phyloP scores from a whole-genome alignment of 2,888 invertebrate genomes.

The Ephialtes manifestator region DNA sequence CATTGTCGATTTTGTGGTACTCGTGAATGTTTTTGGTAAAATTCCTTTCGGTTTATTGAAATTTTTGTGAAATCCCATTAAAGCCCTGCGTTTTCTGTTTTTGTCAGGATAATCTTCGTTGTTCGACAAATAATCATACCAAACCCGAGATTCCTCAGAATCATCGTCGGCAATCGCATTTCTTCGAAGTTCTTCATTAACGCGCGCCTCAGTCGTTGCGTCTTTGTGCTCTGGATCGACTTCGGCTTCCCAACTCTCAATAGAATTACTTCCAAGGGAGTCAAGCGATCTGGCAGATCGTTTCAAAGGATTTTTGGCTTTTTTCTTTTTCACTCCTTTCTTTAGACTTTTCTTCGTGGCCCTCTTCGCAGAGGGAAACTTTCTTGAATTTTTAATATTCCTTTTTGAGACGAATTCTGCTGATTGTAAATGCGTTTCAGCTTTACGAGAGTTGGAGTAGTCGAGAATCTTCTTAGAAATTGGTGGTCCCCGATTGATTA shows the following conservation, averaged over 20 bases:
- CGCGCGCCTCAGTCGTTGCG: background rate
- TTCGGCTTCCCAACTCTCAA: constrained; percentile 59
- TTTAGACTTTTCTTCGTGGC: background rate
- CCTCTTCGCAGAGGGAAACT: background rate
- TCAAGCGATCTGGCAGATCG: constrained; percentile 44
- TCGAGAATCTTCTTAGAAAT: constrained; percentile 41
- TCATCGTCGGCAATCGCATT: constrained; percentile 36
- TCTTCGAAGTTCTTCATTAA: constrained; percentile 29
- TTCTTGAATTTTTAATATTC: constrained; percentile 8
- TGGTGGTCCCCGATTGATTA: background rate
- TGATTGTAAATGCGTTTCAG: background rate
- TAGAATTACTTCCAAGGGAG: constrained; percentile 23
- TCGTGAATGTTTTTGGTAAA: background rate
- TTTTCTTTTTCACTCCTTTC: background rate
- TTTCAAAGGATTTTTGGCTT: constrained; percentile 3
- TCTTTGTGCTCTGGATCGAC: constrained; percentile 42
- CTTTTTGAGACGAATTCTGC: constrained; percentile 3
- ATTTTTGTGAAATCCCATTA: constrained; percentile 48
- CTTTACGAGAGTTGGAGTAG: constrained; percentile 48
- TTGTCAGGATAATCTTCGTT: constrained; percentile 36
- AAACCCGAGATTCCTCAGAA: constrained; percentile 23
- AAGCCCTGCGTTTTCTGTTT: constrained; percentile 53
- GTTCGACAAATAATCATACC: constrained; percentile 47
- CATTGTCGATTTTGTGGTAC: constrained; percentile 2
- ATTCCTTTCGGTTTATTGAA: background rate